phyloP scores from a whole-genome alignment of 2,113 vertebrate genomes.

The Columba livia region DNA sequence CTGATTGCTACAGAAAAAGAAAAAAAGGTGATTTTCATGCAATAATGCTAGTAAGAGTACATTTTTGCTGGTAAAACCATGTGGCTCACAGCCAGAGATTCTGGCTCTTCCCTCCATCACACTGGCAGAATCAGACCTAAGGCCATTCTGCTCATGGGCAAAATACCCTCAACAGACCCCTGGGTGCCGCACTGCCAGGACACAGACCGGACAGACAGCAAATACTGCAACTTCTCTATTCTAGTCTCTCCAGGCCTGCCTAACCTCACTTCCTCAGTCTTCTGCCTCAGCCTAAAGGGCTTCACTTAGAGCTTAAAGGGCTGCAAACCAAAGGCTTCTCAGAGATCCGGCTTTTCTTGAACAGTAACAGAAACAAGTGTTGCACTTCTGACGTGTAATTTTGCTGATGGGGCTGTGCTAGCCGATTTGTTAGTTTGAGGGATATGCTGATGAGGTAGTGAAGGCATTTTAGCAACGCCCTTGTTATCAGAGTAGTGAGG shows the following conservation, averaged over 20 bases:
- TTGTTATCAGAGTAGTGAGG: background rate
- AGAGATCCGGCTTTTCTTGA: background rate
- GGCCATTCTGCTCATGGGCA: background rate
- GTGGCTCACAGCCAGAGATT: background rate
- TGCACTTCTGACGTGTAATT: background rate
- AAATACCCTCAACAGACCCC: background rate
- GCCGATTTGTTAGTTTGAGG: background rate
- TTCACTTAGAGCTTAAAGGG: background rate
- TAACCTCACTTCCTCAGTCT: background rate
- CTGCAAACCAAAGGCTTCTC: background rate
- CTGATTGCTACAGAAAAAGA: background rate
- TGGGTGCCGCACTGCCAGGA: fast-evolving
- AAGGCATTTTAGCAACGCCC: background rate
- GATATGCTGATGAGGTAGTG: background rate
- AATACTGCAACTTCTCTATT: background rate
- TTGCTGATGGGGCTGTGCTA: background rate
- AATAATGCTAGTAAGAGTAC: fast-evolving
- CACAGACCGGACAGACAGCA: background rate
- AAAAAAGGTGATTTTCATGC: background rate
- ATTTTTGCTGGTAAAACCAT: background rate
- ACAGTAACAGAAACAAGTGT: background rate
- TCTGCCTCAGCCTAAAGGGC: background rate
- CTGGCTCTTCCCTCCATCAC: background rate
- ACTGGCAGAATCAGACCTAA: background rate
- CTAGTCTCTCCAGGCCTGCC: background rate